Percentiles rank a stretch among this genome's conserved stretches.
These are phyloP conservation scores for Leptinotarsa haldemani DNA, from an alignment of 2,888 invertebrate genomes.

Conservation along the genomic window DNA sequence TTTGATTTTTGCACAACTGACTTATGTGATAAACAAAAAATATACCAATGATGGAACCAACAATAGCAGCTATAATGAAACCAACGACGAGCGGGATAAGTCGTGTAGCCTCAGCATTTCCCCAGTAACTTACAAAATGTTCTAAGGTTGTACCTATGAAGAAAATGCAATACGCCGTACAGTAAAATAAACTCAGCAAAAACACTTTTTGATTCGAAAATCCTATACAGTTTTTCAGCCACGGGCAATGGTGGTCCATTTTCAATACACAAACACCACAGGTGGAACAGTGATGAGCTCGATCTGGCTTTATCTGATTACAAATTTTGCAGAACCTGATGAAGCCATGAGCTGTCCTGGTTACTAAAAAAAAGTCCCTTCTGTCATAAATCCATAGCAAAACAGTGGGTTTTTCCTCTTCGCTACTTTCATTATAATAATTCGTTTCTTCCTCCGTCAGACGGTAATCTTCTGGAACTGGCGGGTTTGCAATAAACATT, in stretches of 20 bases:
- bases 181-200: slow-evolving; percentile 52
- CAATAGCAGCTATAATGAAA: slow-evolving; percentile 8
- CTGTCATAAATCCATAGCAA: slow-evolving; percentile 66
- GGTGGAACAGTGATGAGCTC: slow-evolving; percentile 57
- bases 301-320: slow-evolving; percentile 57
- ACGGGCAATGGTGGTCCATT: slow-evolving; percentile 61
- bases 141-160: slow-evolving; percentile 36
- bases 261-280: slow-evolving; percentile 56
- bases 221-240: slow-evolving; percentile 58
- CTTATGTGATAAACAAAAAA: slow-evolving; percentile 4
- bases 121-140: slow-evolving; percentile 1
- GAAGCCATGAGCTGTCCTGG: slow-evolving; percentile 25
- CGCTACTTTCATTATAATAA: slow-evolving; percentile 25
- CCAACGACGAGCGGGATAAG: not conserved
- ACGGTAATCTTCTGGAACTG: slow-evolving; percentile 47
- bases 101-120: not conserved
- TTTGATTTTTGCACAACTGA: slow-evolving; percentile 14
- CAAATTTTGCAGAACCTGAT: slow-evolving; percentile 55
- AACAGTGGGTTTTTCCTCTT: slow-evolving; percentile 70
- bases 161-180: slow-evolving; percentile 44
- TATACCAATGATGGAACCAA: slow-evolving; percentile 12
- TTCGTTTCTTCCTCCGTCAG: slow-evolving; percentile 38
- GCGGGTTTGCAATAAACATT: slow-evolving; percentile 37
- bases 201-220: slow-evolving; percentile 57
- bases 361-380: slow-evolving; percentile 22